phyloP scores from a whole-genome alignment of 2,888 invertebrate genomes.

The Sicus ferrugineus region DNA sequence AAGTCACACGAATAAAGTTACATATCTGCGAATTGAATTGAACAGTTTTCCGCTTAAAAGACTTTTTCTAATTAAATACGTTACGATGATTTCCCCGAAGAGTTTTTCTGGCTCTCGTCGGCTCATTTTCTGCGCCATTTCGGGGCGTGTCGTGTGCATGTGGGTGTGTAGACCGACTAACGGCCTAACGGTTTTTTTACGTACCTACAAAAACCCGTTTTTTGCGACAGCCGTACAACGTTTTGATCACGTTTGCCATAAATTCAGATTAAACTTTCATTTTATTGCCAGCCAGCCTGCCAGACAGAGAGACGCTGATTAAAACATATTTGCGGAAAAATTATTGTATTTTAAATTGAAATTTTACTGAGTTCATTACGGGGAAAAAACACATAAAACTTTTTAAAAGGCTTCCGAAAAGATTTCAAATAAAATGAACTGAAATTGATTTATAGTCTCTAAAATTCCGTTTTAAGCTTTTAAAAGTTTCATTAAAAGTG shows the following conservation, averaged over 20 bases:
- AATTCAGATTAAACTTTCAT: slow-evolving; percentile 23
- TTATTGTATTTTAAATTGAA: neutral
- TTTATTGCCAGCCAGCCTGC: neutral
- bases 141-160: slow-evolving; percentile 1
- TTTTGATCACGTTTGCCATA: slow-evolving; percentile 3
- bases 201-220: slow-evolving; percentile 18
- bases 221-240: neutral
- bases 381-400: too few relatives aligned
- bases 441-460: slow-evolving; percentile 15
- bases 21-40: neutral
- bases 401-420: too few relatives aligned
- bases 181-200: too few relatives aligned
- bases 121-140: neutral
- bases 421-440: neutral
- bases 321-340: neutral
- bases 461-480: neutral
- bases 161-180: slow-evolving; percentile 9
- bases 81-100: neutral
- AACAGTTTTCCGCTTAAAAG: slow-evolving; percentile 17
- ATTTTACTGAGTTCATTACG: too few relatives aligned
- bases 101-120: neutral
- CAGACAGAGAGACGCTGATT: neutral
- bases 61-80: slow-evolving; percentile 16
- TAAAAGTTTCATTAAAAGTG: neutral
- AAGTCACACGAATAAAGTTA: slow-evolving; percentile 7